A percentile compares a stretch with the other conserved stretches of the same genome.
Evolutionary conservation across 2,797 vertebrate species (phyloP).

Genomic region (Tarsius wallacei): DNA sequence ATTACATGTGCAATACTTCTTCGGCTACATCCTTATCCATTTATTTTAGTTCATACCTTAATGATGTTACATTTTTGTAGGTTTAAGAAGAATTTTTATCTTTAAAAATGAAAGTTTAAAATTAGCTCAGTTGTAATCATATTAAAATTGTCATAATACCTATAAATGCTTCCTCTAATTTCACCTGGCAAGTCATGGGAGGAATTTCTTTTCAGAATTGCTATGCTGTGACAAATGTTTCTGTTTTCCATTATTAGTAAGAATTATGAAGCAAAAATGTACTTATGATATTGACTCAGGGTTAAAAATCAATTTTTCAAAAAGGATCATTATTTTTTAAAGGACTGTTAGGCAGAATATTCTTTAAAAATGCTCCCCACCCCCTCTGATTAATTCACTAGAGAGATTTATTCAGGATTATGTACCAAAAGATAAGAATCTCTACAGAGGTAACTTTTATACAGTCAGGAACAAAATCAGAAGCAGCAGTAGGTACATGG

Average conservation of each 20-base stretch:
- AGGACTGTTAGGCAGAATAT: neutral
- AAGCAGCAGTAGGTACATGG: conserved; percentile 85
- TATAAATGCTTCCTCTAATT: conserved; percentile 69
- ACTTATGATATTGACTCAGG: neutral
- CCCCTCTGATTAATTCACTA: neutral
- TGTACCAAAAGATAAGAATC: conserved; percentile 8
- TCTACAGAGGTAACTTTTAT: neutral
- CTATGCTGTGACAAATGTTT: conserved; percentile 24
- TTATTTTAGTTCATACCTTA: conserved; percentile 65
- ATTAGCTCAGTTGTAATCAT: conserved; percentile 42
- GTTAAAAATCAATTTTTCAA: conserved; percentile 53
- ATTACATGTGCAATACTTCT: conserved; percentile 21
- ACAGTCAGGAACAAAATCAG: conserved; percentile 56
- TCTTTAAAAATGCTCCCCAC: neutral
- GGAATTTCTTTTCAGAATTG: conserved; percentile 42
- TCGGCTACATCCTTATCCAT: neutral
- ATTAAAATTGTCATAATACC: conserved; percentile 56
- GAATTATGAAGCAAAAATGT: conserved; percentile 53
- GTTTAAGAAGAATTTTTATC: conserved; percentile 62
- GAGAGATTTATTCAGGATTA: conserved; percentile 11
- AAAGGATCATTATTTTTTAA: conserved; percentile 27
- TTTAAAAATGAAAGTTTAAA: conserved; percentile 72
- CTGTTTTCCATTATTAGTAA: conserved; percentile 48
- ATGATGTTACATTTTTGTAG: conserved; percentile 61
- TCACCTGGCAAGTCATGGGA: conserved; percentile 55